Evolutionary conservation across 2,888 invertebrate genomes (phyloP), one percentile per base, ranked within the genome.

Genomic region (Tolmerus cingulatus): DNA sequence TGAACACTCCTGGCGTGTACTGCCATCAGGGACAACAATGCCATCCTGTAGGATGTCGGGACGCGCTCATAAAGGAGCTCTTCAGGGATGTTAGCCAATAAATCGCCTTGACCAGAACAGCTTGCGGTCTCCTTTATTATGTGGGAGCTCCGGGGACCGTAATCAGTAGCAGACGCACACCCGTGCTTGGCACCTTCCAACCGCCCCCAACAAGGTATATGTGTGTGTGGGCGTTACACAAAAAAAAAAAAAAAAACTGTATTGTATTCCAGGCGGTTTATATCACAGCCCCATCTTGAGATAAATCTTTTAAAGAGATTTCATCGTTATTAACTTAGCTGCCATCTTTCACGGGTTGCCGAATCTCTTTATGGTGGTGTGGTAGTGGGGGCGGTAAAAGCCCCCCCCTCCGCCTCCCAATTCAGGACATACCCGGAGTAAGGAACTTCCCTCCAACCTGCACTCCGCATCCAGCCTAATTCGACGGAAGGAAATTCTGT

Each of bases 251-350:
- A 40, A 81, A 81, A 81, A 81, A 81, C 34, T 12, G 81, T 81
- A 55, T 81, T 30, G 16, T 30, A 51, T 46, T 55, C 81, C 46
- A 14, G 27, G 30, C 19, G 27, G 30, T 30, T 40, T 40, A 57
- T 34, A 30, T 40, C 12, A 2, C 40, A 8, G 5, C 46, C 51
- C 30, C 27, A 30, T 74, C 84, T 66, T 23, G 8, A 40, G 74
- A 74, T 84, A 84, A 84, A 84, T 84, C 84, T 66, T 88, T 87
- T 82, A 87, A 87, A 86, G 86, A 76, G 57, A 82, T 87, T 86
- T 84, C 77, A 40, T 84, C 84, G 84, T 88, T 88, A 88, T 88
- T 88, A 88, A 87, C 88, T 88, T 87, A 88, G 84, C 66, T 87
- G 86, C 86, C 87, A 87, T 87, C 86, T 87, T 86, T 86, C 74